phyloP scores from a whole-genome alignment of 2,113 vertebrate species.

The Apodemus speciosus region DNA sequence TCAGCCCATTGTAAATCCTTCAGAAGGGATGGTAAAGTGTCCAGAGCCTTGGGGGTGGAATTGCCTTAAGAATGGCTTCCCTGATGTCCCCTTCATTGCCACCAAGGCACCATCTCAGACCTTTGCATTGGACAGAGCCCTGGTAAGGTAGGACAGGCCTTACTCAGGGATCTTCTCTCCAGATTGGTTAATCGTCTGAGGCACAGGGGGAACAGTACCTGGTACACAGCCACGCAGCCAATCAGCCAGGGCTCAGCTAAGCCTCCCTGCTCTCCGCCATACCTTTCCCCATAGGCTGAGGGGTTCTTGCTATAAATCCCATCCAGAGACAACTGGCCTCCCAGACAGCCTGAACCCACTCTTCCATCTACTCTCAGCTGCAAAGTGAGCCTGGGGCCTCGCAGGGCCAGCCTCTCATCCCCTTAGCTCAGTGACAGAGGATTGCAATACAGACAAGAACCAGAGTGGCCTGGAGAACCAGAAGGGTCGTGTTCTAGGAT shows the following conservation, averaged over 20 bases:
- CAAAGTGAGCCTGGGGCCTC: not conserved
- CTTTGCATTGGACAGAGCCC: not conserved
- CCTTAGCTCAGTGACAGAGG: not conserved
- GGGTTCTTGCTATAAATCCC: not conserved
- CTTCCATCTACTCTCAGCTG: not conserved
- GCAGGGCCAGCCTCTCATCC: not conserved
- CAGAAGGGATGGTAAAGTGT: conserved; percentile 86
- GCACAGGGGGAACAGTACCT: not conserved
- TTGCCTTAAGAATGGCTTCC: conserved; percentile 37
- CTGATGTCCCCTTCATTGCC: conserved; percentile 80
- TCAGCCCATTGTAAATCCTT: conserved; percentile 91
- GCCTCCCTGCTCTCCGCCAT: not conserved
- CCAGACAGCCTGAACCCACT: not conserved
- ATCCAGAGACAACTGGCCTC: not conserved
- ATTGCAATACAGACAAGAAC: not conserved
- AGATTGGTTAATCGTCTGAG: conserved; percentile 11
- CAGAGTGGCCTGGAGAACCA: not conserved
- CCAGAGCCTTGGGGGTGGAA: conserved; percentile 84
- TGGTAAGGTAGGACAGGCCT: not conserved
- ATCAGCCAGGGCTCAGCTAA: not conserved
- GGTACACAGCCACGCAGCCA: conserved; percentile 6
- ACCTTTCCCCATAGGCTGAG: not conserved
- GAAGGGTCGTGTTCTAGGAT: not conserved
- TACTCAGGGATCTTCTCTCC: not conserved
- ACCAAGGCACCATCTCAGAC: not conserved